Evolutionary conservation across 2,888 invertebrate species (phyloP).

Genomic region (Pollenia amentaria): DNA sequence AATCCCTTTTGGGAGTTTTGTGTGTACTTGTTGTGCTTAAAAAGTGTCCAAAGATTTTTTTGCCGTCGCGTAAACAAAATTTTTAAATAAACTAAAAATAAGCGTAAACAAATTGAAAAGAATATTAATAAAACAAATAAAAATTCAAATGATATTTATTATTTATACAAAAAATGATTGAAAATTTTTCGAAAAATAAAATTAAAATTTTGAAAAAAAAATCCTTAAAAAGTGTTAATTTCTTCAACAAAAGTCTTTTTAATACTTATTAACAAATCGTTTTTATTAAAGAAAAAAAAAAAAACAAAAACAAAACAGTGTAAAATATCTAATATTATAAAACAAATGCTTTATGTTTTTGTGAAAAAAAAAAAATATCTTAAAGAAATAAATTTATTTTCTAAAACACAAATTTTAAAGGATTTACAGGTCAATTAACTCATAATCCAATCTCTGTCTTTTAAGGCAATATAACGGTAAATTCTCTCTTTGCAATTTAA

Average conservation of each 20-base stretch:
- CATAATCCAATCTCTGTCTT: background rate
- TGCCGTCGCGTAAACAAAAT: conserved; percentile 63
- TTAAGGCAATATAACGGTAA: conserved; percentile 10
- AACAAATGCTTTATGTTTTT: too few species aligned
- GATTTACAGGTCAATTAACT: conserved; percentile 54
- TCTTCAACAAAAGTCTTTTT: too few species aligned
- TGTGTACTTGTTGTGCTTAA: conserved; percentile 59
- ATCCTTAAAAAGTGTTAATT: background rate
- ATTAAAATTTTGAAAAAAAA: background rate
- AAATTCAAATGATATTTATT: too few species aligned
- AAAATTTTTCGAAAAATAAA: background rate
- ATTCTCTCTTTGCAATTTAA: background rate
- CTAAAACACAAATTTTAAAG: background rate
- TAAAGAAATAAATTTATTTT: too few species aligned
- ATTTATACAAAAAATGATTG: too few species aligned
- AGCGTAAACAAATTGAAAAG: background rate
- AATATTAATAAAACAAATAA: background rate
- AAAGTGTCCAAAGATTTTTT: conserved; percentile 32
- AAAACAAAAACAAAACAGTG: background rate
- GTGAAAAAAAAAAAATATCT: too few species aligned
- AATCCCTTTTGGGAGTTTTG: conserved; percentile 38
- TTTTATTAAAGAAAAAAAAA: too few species aligned
- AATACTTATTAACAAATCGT: too few species aligned
- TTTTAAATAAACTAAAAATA: conserved; percentile 1
- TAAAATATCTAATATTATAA: background rate